Conservation (phyloP, 2,888 invertebrate species). For the Papilio gigon region DNA sequence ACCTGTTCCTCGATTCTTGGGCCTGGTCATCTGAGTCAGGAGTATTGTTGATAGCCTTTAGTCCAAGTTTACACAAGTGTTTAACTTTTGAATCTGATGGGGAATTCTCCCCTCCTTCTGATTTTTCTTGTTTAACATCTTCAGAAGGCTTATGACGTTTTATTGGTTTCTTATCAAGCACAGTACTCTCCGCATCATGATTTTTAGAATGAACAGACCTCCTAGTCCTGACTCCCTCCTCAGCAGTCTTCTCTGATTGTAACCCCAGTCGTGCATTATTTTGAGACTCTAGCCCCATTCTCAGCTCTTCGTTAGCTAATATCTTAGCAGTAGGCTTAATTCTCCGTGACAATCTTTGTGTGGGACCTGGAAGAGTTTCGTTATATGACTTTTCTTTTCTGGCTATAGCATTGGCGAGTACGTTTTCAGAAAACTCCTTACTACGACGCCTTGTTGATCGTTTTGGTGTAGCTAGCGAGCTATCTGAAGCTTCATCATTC, state of each 20-base stretch:
- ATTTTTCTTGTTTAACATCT: slow-evolving; percentile 43
- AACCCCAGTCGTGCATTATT: slow-evolving; percentile 80
- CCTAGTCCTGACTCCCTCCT: slow-evolving; percentile 69
- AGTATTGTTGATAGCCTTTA: slow-evolving; percentile 72
- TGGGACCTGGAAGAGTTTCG: slow-evolving; percentile 64
- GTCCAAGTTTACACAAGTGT: slow-evolving; percentile 81
- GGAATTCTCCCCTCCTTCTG: slow-evolving; percentile 45
- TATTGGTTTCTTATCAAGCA: slow-evolving; percentile 44
- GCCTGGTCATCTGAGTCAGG: slow-evolving; percentile 57
- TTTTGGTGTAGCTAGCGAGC: slow-evolving; percentile 76
- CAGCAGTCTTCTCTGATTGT: slow-evolving; percentile 61
- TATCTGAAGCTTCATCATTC: slow-evolving; percentile 68
- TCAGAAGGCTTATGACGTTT: slow-evolving; percentile 43
- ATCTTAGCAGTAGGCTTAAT: slow-evolving; percentile 87
- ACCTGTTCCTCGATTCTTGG: slow-evolving; percentile 48
- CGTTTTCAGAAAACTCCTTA: slow-evolving; percentile 84
- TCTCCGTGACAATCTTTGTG: slow-evolving; percentile 73
- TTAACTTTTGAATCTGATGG: slow-evolving; percentile 81
- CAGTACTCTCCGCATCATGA: slow-evolving; percentile 46
- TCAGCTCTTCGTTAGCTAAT: slow-evolving; percentile 84
- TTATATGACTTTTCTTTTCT: slow-evolving; percentile 87
- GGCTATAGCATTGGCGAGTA: slow-evolving; percentile 87
- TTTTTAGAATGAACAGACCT: slow-evolving; percentile 59
- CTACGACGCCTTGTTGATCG: slow-evolving; percentile 85
- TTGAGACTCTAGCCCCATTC: slow-evolving; percentile 82